Conservation (phyloP, 2,113 vertebrate genomes). For the Aramus guarauna region DNA sequence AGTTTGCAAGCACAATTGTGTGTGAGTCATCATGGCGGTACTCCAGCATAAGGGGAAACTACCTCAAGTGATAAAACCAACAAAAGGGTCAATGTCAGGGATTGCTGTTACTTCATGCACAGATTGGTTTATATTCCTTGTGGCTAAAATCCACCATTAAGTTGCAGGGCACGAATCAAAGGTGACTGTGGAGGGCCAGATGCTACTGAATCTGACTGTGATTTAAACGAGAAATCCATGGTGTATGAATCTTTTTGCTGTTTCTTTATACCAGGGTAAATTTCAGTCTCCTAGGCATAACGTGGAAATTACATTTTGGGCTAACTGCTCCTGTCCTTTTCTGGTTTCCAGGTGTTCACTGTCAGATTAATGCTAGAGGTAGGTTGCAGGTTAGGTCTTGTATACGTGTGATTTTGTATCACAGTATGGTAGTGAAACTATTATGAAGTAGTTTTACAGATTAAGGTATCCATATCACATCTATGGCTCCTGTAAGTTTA, state of each 20-base stretch:
- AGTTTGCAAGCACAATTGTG: background rate
- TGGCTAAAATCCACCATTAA: background rate
- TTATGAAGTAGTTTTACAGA: background rate
- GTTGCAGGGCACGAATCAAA: background rate
- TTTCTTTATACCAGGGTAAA: background rate
- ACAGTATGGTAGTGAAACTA: background rate
- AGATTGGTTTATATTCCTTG: background rate
- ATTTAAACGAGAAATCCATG: background rate
- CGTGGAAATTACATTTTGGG: background rate
- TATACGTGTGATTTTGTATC: background rate
- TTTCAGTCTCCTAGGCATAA: background rate
- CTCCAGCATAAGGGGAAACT: background rate
- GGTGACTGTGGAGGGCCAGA: background rate
- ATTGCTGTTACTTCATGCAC: background rate
- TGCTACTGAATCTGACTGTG: background rate
- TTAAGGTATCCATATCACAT: background rate
- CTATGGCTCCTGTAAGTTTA: background rate
- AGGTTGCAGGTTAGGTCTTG: background rate
- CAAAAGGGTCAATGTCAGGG: background rate
- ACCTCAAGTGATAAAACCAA: background rate
- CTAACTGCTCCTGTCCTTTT: background rate
- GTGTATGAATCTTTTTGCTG: background rate
- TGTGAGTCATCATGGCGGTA: background rate
- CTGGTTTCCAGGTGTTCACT: conserved; percentile 5
- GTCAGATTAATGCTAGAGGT: background rate